phyloP scores from a whole-genome alignment of 2,888 invertebrate species.

The Alsophila aescularia region DNA sequence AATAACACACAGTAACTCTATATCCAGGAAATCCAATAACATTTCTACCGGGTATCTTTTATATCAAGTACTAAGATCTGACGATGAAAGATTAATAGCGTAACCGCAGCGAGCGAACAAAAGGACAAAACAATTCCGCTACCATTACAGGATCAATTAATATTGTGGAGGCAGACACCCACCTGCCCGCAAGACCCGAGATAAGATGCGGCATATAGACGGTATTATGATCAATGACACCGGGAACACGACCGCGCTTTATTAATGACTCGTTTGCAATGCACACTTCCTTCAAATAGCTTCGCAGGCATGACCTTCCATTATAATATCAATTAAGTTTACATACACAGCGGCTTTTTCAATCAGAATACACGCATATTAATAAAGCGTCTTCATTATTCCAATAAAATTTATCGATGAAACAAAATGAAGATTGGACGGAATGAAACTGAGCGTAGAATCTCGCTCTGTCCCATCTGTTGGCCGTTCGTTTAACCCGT shows the following conservation, averaged over 20 bases:
- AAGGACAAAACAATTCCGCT: constrained; percentile 51
- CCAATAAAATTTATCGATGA: constrained; percentile 21
- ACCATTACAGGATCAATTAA: constrained; percentile 67
- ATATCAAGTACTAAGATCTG: constrained; percentile 27
- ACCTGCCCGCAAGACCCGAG: constrained; percentile 58
- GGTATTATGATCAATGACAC: constrained; percentile 75
- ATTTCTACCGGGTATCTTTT: neutral
- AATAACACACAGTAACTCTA: constrained; percentile 11
- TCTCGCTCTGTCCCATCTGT: constrained; percentile 9
- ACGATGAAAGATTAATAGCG: constrained; percentile 36
- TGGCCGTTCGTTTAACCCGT: constrained; percentile 20
- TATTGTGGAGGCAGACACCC: constrained; percentile 64
- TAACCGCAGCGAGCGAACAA: constrained; percentile 40
- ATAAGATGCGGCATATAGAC: constrained; percentile 65
- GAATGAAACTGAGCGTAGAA: constrained; percentile 2
- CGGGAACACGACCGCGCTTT: constrained; percentile 53
- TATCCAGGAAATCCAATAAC: constrained; percentile 21
- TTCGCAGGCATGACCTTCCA: constrained; percentile 34
- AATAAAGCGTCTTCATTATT: constrained; percentile 32
- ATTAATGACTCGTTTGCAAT: constrained; percentile 54
- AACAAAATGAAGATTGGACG: constrained; percentile 6
- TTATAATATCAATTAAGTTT: constrained; percentile 55
- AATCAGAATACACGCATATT: constrained; percentile 39
- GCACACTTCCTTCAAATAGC: constrained; percentile 25
- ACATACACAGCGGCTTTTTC: constrained; percentile 33